Conservation (phyloP, 2,113 vertebrate species). For the Pleuronectes platessa region DNA sequence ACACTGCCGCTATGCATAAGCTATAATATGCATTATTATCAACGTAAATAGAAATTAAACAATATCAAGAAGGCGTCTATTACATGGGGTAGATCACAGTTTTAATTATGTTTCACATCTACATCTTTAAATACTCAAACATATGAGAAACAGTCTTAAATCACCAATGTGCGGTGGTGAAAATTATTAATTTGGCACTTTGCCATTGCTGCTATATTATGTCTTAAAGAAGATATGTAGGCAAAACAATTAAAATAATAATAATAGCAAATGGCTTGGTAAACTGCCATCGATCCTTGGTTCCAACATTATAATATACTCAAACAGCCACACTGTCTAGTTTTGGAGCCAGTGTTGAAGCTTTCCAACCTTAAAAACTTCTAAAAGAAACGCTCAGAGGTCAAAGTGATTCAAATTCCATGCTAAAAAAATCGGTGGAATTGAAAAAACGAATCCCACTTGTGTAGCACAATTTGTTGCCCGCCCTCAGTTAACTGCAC, state of each 20-base stretch:
- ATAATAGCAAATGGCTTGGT: constrained; percentile 62
- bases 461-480: constrained; percentile 22
- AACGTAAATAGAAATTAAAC: constrained; percentile 58
- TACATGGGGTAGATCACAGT: constrained; percentile 68
- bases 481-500: constrained; percentile 31
- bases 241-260: constrained; percentile 36
- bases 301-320: constrained; percentile 41
- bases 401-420: constrained; percentile 31
- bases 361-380: constrained; percentile 48
- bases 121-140: constrained; percentile 66
- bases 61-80: constrained; percentile 51
- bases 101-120: constrained; percentile 72
- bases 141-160: constrained; percentile 49
- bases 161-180: constrained; percentile 73
- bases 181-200: constrained; percentile 72
- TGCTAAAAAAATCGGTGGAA: constrained; percentile 43
- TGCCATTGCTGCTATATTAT: constrained; percentile 56
- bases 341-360: constrained; percentile 39
- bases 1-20: constrained; percentile 55
- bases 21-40: constrained; percentile 57
- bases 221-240: constrained; percentile 63
- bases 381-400: constrained; percentile 21
- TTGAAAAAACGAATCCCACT: constrained; percentile 44
- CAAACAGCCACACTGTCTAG: constrained; percentile 29
- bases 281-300: constrained; percentile 31